These are phyloP conservation scores for Ancistrus triradiatus DNA, from an alignment of 2,113 vertebrate genomes.

Conservation along the genomic window DNA sequence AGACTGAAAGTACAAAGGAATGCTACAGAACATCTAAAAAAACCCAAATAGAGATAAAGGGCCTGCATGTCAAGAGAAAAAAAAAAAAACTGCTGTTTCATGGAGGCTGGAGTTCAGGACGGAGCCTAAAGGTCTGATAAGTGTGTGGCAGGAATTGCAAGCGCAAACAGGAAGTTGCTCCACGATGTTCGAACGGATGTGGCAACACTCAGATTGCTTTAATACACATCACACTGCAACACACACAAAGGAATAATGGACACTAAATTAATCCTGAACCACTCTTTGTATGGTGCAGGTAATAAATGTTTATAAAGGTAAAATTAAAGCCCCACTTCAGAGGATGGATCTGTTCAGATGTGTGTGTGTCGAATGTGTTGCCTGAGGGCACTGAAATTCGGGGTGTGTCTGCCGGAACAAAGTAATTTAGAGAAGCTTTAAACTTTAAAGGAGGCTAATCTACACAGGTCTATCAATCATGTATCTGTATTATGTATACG, in stretches of 20 bases:
- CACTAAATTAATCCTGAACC: neutral
- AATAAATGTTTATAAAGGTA: neutral
- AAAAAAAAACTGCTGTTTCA: neutral
- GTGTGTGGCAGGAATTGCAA: neutral
- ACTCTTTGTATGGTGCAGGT: neutral
- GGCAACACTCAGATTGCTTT: neutral
- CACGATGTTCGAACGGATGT: neutral
- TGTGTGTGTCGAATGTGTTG: slow-evolving; percentile 20
- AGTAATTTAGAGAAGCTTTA: neutral
- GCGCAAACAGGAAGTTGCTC: slow-evolving; percentile 11
- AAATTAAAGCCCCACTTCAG: neutral
- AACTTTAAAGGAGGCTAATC: neutral
- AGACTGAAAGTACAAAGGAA: too few relatives aligned
- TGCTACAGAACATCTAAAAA: neutral
- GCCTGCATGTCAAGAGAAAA: too few relatives aligned
- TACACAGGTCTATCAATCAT: too few relatives aligned
- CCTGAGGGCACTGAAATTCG: slow-evolving; percentile 38
- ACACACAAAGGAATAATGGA: neutral
- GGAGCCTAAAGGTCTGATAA: neutral
- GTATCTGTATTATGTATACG: too few relatives aligned
- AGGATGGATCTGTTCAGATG: neutral
- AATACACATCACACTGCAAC: neutral
- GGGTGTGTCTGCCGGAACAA: slow-evolving; percentile 31
- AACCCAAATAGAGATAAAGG: neutral
- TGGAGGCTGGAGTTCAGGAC: neutral